Conservation (phyloP, 2,113 vertebrate genomes). For the Turdus rufiventris region DNA sequence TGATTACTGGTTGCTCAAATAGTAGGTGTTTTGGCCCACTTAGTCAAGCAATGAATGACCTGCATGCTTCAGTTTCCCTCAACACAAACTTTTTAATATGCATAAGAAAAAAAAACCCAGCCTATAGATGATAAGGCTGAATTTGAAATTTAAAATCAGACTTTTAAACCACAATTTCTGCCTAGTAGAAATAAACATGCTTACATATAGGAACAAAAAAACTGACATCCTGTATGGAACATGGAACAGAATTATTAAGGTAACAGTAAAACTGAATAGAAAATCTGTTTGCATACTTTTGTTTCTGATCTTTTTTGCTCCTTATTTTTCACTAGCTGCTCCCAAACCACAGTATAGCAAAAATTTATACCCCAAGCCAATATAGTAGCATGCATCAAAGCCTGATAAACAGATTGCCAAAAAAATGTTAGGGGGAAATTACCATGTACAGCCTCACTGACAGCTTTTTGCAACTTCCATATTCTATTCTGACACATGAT, state of each 20-base stretch:
- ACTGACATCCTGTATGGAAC: neutral
- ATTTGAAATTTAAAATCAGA: neutral
- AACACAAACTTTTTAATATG: neutral
- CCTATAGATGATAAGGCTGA: neutral
- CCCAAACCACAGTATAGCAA: neutral
- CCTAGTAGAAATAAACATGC: neutral
- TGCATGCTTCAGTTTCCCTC: neutral
- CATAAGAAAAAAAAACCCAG: neutral
- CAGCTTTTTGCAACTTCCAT: neutral
- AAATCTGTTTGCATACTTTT: neutral
- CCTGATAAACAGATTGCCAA: neutral
- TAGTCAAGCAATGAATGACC: neutral
- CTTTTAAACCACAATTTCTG: neutral
- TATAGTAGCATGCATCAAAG: neutral
- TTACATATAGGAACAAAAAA: neutral
- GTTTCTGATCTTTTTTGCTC: neutral
- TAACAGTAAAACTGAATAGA: neutral
- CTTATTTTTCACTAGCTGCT: neutral
- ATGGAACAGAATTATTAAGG: neutral
- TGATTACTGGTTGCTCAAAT: neutral
- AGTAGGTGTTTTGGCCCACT: neutral
- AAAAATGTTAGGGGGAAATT: neutral
- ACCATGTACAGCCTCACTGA: neutral
- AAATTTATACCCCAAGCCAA: neutral
- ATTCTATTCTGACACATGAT: neutral